phyloP scores from a whole-genome alignment of 2,888 invertebrate genomes.

The Nemotelus pantherinus region DNA sequence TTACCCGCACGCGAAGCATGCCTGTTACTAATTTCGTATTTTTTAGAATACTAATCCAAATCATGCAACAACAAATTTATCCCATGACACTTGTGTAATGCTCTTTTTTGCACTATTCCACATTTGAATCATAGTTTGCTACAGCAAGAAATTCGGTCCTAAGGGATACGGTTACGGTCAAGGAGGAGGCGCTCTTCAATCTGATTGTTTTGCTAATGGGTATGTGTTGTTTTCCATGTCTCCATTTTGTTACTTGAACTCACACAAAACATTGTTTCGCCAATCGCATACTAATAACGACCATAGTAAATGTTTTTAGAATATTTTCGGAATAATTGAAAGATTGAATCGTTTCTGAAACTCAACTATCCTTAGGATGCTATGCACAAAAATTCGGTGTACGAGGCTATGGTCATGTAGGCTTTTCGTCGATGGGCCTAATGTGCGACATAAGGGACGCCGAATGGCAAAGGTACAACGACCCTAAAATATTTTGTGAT shows the following conservation, averaged over 20 bases:
- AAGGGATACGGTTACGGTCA: conserved; percentile 98
- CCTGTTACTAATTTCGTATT: no score
- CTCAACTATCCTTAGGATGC: conserved; percentile 73
- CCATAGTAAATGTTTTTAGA: not conserved
- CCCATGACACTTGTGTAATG: conserved; percentile 25
- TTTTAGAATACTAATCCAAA: no score
- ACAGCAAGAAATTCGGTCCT: conserved; percentile 96
- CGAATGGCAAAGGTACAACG: conserved; percentile 76
- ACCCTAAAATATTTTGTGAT: not conserved
- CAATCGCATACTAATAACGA: not conserved
- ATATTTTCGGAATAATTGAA: not conserved
- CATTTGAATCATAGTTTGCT: conserved; percentile 76
- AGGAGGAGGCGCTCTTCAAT: conserved; percentile 93
- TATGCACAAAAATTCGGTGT: conserved; percentile 96
- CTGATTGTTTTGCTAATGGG: conserved; percentile 87
- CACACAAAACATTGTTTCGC: not conserved
- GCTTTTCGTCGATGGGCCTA: conserved; percentile 84
- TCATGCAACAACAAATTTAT: not conserved
- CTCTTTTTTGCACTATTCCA: conserved; percentile 22
- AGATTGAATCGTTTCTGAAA: not conserved
- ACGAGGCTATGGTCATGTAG: conserved; percentile 92
- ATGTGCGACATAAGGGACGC: conserved; percentile 85
- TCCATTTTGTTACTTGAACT: not conserved
- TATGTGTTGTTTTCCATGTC: conserved; percentile 65
- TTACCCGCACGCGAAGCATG: no score